These are phyloP conservation scores for Phaethon lepturus DNA, from an alignment of 2,113 vertebrate species.

Conservation along the genomic window DNA sequence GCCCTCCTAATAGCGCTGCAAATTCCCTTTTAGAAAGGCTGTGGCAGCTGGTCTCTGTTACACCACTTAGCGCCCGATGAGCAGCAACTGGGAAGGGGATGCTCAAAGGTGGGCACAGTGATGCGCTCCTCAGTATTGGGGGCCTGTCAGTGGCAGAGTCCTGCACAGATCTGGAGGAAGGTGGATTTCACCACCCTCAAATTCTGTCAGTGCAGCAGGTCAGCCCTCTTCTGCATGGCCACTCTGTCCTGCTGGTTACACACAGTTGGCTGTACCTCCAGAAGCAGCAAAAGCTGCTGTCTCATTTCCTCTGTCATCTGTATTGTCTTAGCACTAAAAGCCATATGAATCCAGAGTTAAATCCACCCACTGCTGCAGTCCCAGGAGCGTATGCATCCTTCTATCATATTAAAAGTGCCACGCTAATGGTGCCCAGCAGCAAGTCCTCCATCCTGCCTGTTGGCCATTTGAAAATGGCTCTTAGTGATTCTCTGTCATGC, in stretches of 20 bases:
- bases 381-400: neutral
- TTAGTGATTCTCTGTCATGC: neutral
- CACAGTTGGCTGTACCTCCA: neutral
- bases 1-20: neutral
- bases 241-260: neutral
- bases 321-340: neutral
- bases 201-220: neutral
- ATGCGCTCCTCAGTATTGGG: neutral
- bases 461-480: neutral
- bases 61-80: neutral
- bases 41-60: neutral
- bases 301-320: neutral
- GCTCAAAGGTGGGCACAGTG: neutral
- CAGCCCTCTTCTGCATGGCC: neutral
- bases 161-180: neutral
- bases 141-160: neutral
- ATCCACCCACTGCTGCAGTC: neutral
- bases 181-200: neutral
- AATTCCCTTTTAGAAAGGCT: neutral
- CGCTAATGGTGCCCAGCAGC: constrained; percentile 2
- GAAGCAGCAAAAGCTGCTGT: neutral
- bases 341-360: neutral
- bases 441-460: neutral
- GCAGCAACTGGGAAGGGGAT: neutral
- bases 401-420: neutral